Conservation (phyloP, 1,140 invertebrate species). For the Musca domestica region DNA sequence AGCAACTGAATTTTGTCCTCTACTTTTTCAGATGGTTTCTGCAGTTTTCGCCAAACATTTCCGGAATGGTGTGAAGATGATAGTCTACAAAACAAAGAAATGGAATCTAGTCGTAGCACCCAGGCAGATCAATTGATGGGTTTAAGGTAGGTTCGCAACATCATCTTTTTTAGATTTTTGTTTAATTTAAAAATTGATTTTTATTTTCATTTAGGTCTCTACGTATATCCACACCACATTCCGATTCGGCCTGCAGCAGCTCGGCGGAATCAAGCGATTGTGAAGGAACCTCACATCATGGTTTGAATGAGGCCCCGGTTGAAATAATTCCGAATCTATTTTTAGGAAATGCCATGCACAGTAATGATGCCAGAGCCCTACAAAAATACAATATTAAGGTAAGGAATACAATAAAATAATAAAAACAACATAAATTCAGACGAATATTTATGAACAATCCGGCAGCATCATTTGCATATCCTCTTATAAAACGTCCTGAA, state of each 20-base stretch:
- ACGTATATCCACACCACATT: conserved; percentile 71
- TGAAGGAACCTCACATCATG: conserved; percentile 57
- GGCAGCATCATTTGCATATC: no score
- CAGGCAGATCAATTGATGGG: conserved; percentile 60
- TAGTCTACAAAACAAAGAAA: conserved; percentile 45
- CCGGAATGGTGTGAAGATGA: conserved; percentile 83
- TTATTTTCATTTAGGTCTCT: conserved; percentile 59
- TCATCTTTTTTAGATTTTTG: no score
- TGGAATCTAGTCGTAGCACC: conserved; percentile 52
- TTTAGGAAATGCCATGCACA: conserved; percentile 91
- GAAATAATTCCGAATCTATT: conserved; percentile 91
- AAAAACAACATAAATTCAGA: no score
- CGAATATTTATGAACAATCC: no score
- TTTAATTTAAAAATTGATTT: no score
- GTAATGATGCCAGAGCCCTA: conserved; percentile 81
- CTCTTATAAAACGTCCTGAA: no score
- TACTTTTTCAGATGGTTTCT: conserved; percentile 74
- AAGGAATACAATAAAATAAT: no score
- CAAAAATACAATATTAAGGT: conserved; percentile 84
- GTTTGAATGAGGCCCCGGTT: conserved; percentile 77
- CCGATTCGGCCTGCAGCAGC: conserved; percentile 65
- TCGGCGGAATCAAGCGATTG: conserved; percentile 66
- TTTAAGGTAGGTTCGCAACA: conserved; percentile 43
- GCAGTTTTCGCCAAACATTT: conserved; percentile 74
- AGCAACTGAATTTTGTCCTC: background rate